phyloP scores from a whole-genome alignment of 2,888 invertebrate genomes.

The Tortrix viridana region DNA sequence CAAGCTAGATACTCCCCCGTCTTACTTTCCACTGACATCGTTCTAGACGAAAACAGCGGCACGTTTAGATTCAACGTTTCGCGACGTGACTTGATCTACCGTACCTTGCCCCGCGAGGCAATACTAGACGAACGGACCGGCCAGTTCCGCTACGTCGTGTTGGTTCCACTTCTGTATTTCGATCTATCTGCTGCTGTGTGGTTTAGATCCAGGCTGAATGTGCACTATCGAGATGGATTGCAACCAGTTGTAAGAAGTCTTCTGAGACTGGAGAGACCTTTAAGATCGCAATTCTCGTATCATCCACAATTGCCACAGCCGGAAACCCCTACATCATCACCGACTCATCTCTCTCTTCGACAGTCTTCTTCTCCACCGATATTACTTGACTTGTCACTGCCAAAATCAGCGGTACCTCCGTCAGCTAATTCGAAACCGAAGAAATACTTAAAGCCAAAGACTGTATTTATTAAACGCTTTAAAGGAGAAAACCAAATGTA shows the following conservation, averaged over 20 bases:
- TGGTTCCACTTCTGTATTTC: constrained; percentile 2
- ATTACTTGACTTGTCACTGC: background rate
- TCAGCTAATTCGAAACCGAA: too few relatives aligned
- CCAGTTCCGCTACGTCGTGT: background rate
- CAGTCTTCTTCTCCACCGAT: background rate
- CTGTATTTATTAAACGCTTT: too few relatives aligned
- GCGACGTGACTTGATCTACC: background rate
- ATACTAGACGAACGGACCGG: background rate
- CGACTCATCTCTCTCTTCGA: too few relatives aligned
- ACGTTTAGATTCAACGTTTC: background rate
- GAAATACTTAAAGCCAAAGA: too few relatives aligned
- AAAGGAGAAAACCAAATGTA: too few relatives aligned
- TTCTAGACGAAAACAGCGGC: background rate
- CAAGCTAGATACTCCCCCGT: background rate
- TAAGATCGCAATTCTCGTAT: background rate
- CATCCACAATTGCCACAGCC: constrained; percentile 8
- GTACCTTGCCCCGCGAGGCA: background rate
- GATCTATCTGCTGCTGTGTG: constrained; percentile 5
- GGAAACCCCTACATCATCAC: background rate
- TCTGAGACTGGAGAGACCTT: background rate
- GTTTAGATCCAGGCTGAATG: background rate
- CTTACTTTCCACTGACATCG: background rate
- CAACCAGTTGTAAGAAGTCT: background rate
- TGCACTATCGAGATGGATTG: background rate
- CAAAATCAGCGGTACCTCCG: background rate